These are phyloP conservation scores for Lepidocyrtoides sp. DNA, from an alignment of 2,888 invertebrate genomes.

Conservation along the genomic window DNA sequence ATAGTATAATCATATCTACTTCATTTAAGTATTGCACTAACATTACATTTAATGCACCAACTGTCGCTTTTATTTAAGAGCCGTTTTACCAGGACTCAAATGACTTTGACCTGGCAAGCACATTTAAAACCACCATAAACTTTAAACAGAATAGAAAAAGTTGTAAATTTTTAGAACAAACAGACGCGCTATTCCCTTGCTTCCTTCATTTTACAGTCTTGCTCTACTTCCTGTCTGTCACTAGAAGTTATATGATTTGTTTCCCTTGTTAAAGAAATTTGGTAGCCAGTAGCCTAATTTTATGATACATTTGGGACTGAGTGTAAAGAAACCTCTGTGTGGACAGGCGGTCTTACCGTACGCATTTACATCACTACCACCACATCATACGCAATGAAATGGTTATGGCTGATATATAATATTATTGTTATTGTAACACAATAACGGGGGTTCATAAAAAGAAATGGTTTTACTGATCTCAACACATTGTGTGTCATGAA, in stretches of 20 bases:
- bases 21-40: not conserved
- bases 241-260: slow-evolving; percentile 55
- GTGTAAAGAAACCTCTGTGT: not conserved
- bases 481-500: not conserved
- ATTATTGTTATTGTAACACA: not conserved
- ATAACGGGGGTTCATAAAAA: slow-evolving; percentile 28
- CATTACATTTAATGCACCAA: not conserved
- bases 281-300: slow-evolving; percentile 57
- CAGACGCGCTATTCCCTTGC: not conserved
- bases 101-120: slow-evolving; percentile 50
- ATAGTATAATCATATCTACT: too few relatives aligned
- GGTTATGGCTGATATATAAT: not conserved
- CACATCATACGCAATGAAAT: slow-evolving; percentile 11
- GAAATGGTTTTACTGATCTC: not conserved
- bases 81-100: not conserved
- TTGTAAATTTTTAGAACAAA: not conserved
- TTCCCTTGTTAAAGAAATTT: slow-evolving; percentile 48
- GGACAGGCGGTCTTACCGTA: not conserved
- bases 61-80: not conserved
- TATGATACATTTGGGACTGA: slow-evolving; percentile 29
- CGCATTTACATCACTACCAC: slow-evolving; percentile 7
- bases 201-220: slow-evolving; percentile 24
- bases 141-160: not conserved
- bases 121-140: slow-evolving; percentile 34
- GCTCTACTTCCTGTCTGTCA: slow-evolving; percentile 64